These are phyloP conservation scores for Panonychus citri DNA, from an alignment of 1,140 invertebrate genomes.

Conservation along the genomic window DNA sequence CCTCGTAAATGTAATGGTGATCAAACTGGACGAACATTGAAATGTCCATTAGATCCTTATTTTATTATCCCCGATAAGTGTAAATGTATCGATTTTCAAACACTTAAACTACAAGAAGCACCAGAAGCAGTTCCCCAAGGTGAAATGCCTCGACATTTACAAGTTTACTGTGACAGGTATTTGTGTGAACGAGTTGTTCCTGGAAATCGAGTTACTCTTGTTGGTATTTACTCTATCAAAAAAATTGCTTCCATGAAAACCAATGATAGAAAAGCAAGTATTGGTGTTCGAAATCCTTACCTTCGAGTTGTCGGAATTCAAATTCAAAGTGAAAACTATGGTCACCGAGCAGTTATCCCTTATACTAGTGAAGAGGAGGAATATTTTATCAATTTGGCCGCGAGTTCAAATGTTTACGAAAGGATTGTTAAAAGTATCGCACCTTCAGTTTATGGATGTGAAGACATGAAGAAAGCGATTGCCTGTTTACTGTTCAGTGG, in stretches of 20 bases:
- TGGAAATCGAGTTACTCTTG: constrained; percentile 74
- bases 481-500: constrained; percentile 86
- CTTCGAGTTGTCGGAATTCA: constrained; percentile 77
- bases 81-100: constrained; percentile 76
- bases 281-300: constrained; percentile 81
- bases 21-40: constrained; percentile 51
- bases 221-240: constrained; percentile 93
- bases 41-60: constrained; percentile 92
- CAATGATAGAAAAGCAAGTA: constrained; percentile 55
- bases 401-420: constrained; percentile 65
- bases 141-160: constrained; percentile 89
- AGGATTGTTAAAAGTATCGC: constrained; percentile 73
- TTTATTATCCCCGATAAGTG: constrained; percentile 95
- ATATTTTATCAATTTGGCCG: constrained; percentile 58
- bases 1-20: constrained; percentile 78
- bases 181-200: constrained; percentile 86
- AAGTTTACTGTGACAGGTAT: constrained; percentile 81
- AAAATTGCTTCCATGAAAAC: constrained; percentile 43
- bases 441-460: constrained; percentile 83
- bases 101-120: constrained; percentile 74
- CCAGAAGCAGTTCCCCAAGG: constrained; percentile 92
- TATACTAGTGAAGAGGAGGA: constrained; percentile 75
- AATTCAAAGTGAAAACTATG: constrained; percentile 54
- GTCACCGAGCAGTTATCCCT: constrained; percentile 29
- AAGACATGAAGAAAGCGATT: constrained; percentile 92